Conservation (phyloP, 2,888 invertebrate species). For the Hetaerina titia region DNA sequence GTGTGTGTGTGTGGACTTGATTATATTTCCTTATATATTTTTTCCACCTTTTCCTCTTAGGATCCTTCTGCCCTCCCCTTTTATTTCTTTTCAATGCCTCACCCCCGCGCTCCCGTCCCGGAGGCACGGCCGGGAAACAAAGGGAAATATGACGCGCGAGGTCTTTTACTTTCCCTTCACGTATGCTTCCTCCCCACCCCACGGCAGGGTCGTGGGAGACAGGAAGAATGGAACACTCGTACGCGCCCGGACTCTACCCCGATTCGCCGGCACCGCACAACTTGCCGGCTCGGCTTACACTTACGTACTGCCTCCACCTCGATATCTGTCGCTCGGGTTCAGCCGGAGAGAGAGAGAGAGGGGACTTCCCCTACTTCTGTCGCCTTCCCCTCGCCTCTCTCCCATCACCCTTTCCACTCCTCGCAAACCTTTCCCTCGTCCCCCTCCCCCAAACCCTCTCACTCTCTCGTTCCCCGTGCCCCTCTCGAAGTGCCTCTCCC, state of each 20-base stretch:
- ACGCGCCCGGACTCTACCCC: background rate
- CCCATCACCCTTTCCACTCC: background rate
- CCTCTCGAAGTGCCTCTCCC: slow-evolving; percentile 34
- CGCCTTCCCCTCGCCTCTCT: background rate
- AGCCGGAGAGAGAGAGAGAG: slow-evolving; percentile 46
- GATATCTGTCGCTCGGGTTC: slow-evolving; percentile 1
- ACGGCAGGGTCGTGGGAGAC: background rate
- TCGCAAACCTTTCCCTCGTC: background rate
- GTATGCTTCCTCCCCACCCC: background rate
- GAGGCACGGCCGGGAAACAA: background rate
- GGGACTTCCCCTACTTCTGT: slow-evolving; percentile 46
- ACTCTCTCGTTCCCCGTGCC: background rate
- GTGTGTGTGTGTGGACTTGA: background rate
- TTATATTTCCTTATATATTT: background rate
- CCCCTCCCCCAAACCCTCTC: background rate
- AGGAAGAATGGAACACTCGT: background rate
- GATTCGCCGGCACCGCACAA: slow-evolving; percentile 46
- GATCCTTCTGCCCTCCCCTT: background rate
- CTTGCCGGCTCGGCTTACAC: slow-evolving; percentile 61
- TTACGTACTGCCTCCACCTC: slow-evolving; percentile 57
- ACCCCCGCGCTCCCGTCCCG: background rate
- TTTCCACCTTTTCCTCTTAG: background rate
- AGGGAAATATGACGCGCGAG: background rate
- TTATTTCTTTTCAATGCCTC: background rate
- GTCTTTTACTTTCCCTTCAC: background rate